Base-by-base conservation (phyloP, 2,888 invertebrate species). In the Theodoxus fluviatilis region DNA sequence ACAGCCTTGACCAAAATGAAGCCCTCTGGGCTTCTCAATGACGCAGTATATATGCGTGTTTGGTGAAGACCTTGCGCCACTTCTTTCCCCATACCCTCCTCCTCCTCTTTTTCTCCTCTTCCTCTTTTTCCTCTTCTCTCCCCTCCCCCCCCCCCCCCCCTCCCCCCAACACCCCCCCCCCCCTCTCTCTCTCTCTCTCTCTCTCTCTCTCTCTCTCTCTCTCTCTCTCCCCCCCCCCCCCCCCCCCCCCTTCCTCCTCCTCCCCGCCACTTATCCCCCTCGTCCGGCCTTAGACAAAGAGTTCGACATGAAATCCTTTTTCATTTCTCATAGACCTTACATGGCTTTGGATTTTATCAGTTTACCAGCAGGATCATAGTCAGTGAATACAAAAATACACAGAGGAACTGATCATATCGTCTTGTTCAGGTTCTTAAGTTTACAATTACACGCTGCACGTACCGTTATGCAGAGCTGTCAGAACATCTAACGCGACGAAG, bases 161-260 rank as follows among this genome's bases (percentile, higher is more conserved):
- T 7, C 18, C 38, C 28, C 7, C 37, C 33, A 37, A 2, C n/a
- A n/a, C 37, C 35, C 37, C 38, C 28, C 7, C 37, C 63, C 37
- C 38, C 18, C 38, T 31, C 35, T 63, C 38, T 37, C 6, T 63
- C 63, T 63, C 38, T 37, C 38, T 63, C 63, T 63, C 18, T 43
- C 43, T 43, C 18, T 15, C 18, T 43, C 43, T 43, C 18, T 15
- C 18, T 43, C 43, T 43, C 18, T 35, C 33, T 63, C n/a, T n/a
- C 38, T 63, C 63, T 63, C n/a, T 37, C 9, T 63, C 63, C 38
- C 37, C 68, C 35, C 28, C 38, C 35, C 9, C 37, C 4, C 43
- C 25, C 6, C 47, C 18, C 6, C 33, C 25, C 9, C 12, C 18
- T 31, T 25, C 12, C 18, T 22, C 35, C 38, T 40, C 61, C 33